Percentiles rank a stretch among this genome's conserved stretches.
Conservation (phyloP, 2,888 invertebrate genomes). For the Xestia c-nigrum region DNA sequence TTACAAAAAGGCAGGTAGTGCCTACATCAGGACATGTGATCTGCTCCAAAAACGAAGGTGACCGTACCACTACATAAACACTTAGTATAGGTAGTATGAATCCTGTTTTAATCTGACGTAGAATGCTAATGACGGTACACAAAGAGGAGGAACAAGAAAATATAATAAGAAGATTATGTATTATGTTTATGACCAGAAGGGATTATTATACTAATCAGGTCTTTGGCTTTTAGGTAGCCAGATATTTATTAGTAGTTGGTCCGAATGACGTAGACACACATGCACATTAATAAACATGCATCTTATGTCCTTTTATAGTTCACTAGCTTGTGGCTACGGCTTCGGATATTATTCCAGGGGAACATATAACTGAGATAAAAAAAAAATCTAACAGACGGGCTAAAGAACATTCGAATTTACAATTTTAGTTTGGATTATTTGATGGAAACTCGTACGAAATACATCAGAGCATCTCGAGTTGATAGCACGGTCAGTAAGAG, state of each 20-base stretch:
- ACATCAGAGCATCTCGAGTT: background rate
- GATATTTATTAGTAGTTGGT: background rate
- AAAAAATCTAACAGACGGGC: no score
- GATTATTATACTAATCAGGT: constrained; percentile 4
- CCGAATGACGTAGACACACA: background rate
- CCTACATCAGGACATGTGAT: constrained; percentile 26
- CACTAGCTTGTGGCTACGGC: background rate
- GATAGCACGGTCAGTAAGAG: constrained; percentile 15
- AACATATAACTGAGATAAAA: no score
- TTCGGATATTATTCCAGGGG: background rate
- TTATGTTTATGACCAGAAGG: background rate
- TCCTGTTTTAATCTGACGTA: constrained; percentile 40
- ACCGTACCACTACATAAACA: constrained; percentile 4
- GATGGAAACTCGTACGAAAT: background rate
- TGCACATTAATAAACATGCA: background rate
- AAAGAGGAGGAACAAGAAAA: constrained; percentile 12
- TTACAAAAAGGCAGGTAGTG: constrained; percentile 26
- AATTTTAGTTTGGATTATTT: background rate
- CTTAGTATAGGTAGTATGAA: constrained; percentile 8
- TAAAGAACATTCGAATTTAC: background rate
- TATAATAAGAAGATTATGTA: background rate
- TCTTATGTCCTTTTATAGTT: background rate
- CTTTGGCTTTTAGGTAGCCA: constrained; percentile 7
- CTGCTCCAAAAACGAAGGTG: constrained; percentile 35
- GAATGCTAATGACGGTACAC: constrained; percentile 5